Evolutionary conservation across 2,113 vertebrate species (phyloP), one percentile per base, ranked within the genome.

Genomic region (Dicaeum eximium): DNA sequence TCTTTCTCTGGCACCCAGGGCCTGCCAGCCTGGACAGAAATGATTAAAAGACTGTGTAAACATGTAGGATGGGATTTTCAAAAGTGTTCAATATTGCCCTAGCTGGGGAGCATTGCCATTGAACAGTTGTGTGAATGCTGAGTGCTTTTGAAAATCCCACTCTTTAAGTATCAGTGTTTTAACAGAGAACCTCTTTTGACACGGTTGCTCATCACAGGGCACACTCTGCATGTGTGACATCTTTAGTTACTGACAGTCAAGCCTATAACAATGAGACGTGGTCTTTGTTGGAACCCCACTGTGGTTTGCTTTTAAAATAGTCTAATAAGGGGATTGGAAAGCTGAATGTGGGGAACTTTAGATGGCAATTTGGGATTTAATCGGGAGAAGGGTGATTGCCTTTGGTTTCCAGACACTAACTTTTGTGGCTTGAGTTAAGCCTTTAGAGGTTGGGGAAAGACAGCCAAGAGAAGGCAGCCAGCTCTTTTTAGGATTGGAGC

Each of bases 1-100:
- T 88, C 57, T 90, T 93, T 86, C 65, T 86, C 90, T 75, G 88
- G 88, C 72, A 90, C 88, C 72, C 88, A 86, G 64, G 82, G 79
- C 88, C 83, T 96, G 77, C 94, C 86, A 95, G 91, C 92, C 95
- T 80, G 88, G 88, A 35, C 82, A 97, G 95, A 97, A 93, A 97
- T 97, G 96, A 96, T 96, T 96, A 96, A 97, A 96, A 96, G 95
- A 93, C 93, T 92, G 40, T 96, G 95, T 96, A 96, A 96, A 96
- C 94, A 96, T 42, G 94, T 90, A 95, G 95, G 95, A 93, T 95
- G 92, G 94, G 93, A 95, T 96, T 97, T 97, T 97, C 95, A 96
- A 96, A 96, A 95, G 94, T 93, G 89, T 94, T 93, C 93, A 90
- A 88, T 93, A 94, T 95, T 96, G 93, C 90, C 86, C 93, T 93